These are phyloP conservation scores for Parnassius smintheus DNA, from an alignment of 2,888 invertebrate genomes.

Conservation along the genomic window DNA sequence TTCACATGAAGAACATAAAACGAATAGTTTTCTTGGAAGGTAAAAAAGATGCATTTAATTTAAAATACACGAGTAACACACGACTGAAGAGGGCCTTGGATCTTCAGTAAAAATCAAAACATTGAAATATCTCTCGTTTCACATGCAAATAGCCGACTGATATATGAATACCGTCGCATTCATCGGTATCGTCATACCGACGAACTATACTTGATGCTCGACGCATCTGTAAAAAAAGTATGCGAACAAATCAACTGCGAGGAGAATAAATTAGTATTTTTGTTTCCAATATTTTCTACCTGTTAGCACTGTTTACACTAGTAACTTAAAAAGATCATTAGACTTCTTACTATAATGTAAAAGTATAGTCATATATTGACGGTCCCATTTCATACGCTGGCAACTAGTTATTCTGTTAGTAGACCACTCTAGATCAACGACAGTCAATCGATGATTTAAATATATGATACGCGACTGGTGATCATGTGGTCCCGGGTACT, in stretches of 20 bases:
- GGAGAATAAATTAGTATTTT: slow-evolving; percentile 36
- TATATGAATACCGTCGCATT: slow-evolving; percentile 42
- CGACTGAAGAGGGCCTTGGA: slow-evolving; percentile 45
- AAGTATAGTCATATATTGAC: too few species aligned
- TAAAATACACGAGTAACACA: slow-evolving; percentile 42
- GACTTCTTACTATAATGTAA: too few species aligned
- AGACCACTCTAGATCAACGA: too few species aligned
- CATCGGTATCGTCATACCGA: slow-evolving; percentile 39
- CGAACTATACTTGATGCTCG: slow-evolving; percentile 31
- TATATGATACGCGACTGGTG: too few species aligned
- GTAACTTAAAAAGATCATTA: too few species aligned
- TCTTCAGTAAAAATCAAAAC: slow-evolving; percentile 64
- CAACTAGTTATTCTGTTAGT: too few species aligned
- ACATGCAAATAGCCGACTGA: slow-evolving; percentile 62
- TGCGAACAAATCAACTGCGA: slow-evolving; percentile 1
- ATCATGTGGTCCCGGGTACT: too few species aligned
- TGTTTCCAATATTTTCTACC: background rate
- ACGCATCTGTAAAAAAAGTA: slow-evolving; percentile 11
- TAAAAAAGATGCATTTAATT: slow-evolving; percentile 33
- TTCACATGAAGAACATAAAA: slow-evolving; percentile 19
- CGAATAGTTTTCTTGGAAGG: slow-evolving; percentile 14
- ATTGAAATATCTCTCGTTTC: slow-evolving; percentile 63
- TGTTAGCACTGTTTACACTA: too few species aligned
- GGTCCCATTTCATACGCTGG: too few species aligned
- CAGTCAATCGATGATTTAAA: too few species aligned